phyloP scores from a whole-genome alignment of 1,140 invertebrate species.

The Hyles vespertilio region DNA sequence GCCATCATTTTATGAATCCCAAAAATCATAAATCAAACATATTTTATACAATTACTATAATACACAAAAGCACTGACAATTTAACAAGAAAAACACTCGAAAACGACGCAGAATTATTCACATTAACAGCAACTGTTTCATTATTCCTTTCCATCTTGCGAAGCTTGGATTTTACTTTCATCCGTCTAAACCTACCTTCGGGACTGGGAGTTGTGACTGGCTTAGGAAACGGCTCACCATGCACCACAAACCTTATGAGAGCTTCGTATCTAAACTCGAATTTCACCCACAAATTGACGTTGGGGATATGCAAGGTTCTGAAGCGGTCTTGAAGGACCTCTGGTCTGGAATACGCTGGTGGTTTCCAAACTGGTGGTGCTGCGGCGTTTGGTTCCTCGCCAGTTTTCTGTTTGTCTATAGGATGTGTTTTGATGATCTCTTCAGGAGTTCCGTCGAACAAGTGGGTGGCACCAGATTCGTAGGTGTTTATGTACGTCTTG shows the following conservation, averaged over 20 bases:
- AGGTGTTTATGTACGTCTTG: not conserved
- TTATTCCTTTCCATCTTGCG: no score
- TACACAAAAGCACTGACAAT: no score
- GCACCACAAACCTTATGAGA: not conserved
- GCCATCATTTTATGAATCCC: no score
- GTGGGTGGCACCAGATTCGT: not conserved
- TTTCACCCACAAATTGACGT: not conserved
- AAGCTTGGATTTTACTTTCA: no score
- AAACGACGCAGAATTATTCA: no score
- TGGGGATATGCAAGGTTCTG: not conserved
- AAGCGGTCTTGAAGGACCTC: not conserved
- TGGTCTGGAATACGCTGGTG: not conserved
- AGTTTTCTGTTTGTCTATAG: conserved; percentile 2
- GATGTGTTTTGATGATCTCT: not conserved
- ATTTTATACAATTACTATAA: no score
- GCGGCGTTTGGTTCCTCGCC: not conserved
- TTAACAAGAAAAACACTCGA: no score
- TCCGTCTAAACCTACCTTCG: no score
- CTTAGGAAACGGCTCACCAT: not conserved
- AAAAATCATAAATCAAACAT: no score
- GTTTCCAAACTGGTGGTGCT: not conserved
- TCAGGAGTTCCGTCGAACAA: not conserved
- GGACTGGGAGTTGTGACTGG: no score
- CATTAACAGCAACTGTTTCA: no score
- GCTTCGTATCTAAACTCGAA: not conserved